A percentile compares a stretch with the other conserved stretches of the same genome.
Conservation (phyloP, 2,113 vertebrate species). For the Brachypodius melanocephalos region DNA sequence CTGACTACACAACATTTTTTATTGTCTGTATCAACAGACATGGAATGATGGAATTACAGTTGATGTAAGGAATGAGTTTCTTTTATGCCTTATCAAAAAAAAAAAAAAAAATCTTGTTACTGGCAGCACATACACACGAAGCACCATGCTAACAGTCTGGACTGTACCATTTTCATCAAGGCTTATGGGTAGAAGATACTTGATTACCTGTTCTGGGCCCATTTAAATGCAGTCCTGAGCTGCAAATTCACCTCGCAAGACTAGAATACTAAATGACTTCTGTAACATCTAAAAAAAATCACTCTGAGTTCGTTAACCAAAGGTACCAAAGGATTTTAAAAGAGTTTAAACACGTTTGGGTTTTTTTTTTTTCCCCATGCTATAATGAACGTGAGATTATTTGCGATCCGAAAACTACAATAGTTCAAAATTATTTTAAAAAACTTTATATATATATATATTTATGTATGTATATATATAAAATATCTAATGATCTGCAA, state of each 20-base stretch:
- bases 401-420: conserved; percentile 59
- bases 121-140: conserved; percentile 83
- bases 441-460: conserved; percentile 37
- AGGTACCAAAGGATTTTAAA: conserved; percentile 66
- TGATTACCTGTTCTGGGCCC: conserved; percentile 54
- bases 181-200: conserved; percentile 67
- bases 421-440: conserved; percentile 61
- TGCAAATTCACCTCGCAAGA: conserved; percentile 65
- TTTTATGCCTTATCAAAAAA: conserved; percentile 84
- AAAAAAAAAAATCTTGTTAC: conserved; percentile 70
- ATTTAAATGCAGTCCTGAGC: conserved; percentile 22
- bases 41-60: conserved; percentile 94
- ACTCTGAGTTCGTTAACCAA: conserved; percentile 49
- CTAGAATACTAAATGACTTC: conserved; percentile 52
- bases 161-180: conserved; percentile 76
- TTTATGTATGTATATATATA: conserved; percentile 52
- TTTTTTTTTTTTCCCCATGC: not conserved
- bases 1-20: conserved; percentile 91
- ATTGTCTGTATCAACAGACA: conserved; percentile 92
- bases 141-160: conserved; percentile 79
- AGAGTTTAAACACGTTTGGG: conserved; percentile 26
- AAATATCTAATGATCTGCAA: conserved; percentile 62
- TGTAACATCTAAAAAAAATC: conserved; percentile 61
- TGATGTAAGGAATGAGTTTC: conserved; percentile 90
- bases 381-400: conserved; percentile 50